phyloP scores from a whole-genome alignment of 2,797 vertebrate genomes.

The Amblyopsis hoosieri region DNA sequence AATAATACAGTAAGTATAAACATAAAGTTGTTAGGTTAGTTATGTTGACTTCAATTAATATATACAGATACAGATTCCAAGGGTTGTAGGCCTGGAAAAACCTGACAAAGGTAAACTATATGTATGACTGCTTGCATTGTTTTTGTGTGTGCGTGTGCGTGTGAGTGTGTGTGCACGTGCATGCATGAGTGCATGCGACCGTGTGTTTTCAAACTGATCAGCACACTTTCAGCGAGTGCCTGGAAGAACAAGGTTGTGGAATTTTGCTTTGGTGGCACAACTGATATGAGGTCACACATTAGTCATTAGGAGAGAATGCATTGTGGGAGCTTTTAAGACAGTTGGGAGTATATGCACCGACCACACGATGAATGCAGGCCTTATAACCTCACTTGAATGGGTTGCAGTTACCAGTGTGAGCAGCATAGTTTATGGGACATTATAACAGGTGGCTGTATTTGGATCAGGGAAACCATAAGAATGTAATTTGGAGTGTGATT shows the following conservation, averaged over 20 bases:
- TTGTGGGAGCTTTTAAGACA: constrained; percentile 84
- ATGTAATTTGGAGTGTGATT: neutral
- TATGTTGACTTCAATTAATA: no score
- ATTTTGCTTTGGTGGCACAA: constrained; percentile 83
- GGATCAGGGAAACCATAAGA: constrained; percentile 78
- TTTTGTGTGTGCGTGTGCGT: constrained; percentile 13
- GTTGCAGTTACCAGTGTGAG: constrained; percentile 76
- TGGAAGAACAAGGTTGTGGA: constrained; percentile 78
- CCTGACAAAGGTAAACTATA: constrained; percentile 1
- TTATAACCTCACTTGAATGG: constrained; percentile 82
- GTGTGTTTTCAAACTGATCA: constrained; percentile 32
- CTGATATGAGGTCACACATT: constrained; percentile 80
- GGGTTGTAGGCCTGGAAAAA: constrained; percentile 11
- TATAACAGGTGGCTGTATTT: constrained; percentile 71
- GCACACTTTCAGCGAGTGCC: constrained; percentile 59
- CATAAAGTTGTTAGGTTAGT: neutral
- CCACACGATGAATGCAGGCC: constrained; percentile 78
- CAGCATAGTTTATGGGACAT: constrained; percentile 69
- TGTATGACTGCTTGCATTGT: neutral
- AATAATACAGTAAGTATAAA: neutral
- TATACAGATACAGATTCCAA: no score
- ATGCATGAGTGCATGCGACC: constrained; percentile 4
- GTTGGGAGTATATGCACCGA: constrained; percentile 70
- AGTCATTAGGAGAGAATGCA: constrained; percentile 82
- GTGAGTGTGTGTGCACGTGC: neutral